Conservation (phyloP, 1,140 invertebrate species). For the Musca vetustissima region DNA sequence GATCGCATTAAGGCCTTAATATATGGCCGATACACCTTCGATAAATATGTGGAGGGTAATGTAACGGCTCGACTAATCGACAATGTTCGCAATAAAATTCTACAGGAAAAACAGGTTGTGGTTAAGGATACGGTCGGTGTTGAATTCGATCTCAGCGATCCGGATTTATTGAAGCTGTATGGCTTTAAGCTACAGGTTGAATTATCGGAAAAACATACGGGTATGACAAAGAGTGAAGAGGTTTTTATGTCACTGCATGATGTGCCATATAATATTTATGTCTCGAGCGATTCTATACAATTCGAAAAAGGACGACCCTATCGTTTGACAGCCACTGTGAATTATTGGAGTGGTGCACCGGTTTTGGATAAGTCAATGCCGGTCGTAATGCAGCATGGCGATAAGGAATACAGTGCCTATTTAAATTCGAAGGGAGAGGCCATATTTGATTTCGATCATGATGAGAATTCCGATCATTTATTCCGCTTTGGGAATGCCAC, state of each 20-base stretch:
- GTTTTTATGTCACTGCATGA: conserved; percentile 75
- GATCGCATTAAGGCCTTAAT: conserved; percentile 75
- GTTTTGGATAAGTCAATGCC: conserved; percentile 57
- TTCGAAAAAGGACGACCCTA: conserved; percentile 88
- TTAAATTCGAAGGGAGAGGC: conserved; percentile 68
- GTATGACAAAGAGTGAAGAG: conserved; percentile 74
- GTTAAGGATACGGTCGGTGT: conserved; percentile 71
- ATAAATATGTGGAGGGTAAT: conserved; percentile 77
- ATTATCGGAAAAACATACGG: conserved; percentile 75
- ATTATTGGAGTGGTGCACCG: conserved; percentile 66
- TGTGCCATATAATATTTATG: conserved; percentile 78
- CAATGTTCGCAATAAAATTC: conserved; percentile 47
- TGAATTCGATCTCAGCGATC: conserved; percentile 67
- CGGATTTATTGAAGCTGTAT: conserved; percentile 55
- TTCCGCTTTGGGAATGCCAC: conserved; percentile 25
- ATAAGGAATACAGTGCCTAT: conserved; percentile 29
- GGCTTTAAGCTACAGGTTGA: conserved; percentile 67
- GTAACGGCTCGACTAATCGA: conserved; percentile 66
- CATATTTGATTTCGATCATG: conserved; percentile 63
- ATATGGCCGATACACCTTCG: conserved; percentile 70
- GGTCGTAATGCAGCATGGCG: neutral
- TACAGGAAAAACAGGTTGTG: conserved; percentile 64
- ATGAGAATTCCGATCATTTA: conserved; percentile 1
- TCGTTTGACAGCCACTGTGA: conserved; percentile 65
- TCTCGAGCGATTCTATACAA: conserved; percentile 77